Evolutionary conservation across 1,140 invertebrate genomes (phyloP), one percentile per base, ranked within the genome.

Genomic region (Yoshiicerus persimilis): DNA sequence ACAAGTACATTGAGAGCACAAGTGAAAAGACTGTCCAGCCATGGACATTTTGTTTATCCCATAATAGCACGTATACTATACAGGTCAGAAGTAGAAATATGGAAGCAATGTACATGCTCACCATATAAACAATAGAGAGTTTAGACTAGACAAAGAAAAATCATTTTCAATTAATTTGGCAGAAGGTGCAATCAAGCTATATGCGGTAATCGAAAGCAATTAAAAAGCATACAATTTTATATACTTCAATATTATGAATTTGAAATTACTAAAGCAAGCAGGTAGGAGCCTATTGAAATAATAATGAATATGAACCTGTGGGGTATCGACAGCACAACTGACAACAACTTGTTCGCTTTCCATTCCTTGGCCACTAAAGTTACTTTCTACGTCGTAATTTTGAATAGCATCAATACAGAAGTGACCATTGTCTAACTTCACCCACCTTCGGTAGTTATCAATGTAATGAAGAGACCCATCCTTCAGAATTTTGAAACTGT

Each of bases 31-130:
- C 66, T 2, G 90, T 88, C 89, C 89, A 90, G 0, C 90, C 90
- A 75, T 90, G 90, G 13, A 90, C 80, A 38, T 89, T 89, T 38
- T 89, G 90, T 30, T 88, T 89, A 39, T 89, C 89, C 90, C 90
- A 90, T 6, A 90, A 47, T 6, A 89, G n/a, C 16, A 83, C n/a
- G 75, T 90, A 89, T 4, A 89, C 88, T 8, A 89, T 39, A n/a
- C 34, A 80, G 0, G 90, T 90, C n/a, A 89, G 16, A 11, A 89
- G 38, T 9, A 89, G 88, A 47, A 90, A 90, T 6, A 89, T 38
- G 0, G 89, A 84, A 1, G 90, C 86, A n/a, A 86, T 77, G 56
- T 77, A 85, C 84, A 89, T 56, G 16, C 47, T 56, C 20, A n/a
- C 47, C 47, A 56, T n/a, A n/a, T 56, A 56, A 5, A 4, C 9